Conservation (phyloP, 2,797 vertebrate species). For the Nothura maculosa region DNA sequence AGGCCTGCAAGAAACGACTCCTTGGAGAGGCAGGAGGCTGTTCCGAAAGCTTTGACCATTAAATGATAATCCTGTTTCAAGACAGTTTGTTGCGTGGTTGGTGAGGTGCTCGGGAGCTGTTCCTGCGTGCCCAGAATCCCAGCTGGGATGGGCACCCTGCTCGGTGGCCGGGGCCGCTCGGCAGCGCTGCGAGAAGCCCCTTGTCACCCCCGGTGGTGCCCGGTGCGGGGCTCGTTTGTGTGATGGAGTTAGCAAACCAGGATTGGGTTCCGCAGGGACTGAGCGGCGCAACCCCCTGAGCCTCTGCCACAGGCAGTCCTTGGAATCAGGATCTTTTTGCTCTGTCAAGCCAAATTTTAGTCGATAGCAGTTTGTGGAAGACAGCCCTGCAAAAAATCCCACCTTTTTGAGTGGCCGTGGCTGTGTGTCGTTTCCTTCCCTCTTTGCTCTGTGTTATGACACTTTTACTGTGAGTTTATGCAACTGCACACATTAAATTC, state of each 20-base stretch:
- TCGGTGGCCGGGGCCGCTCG: not conserved
- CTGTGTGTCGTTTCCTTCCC: not conserved
- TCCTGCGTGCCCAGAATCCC: not conserved
- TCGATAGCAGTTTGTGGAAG: not conserved
- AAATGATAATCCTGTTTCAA: rapidly evolving
- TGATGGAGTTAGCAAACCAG: not conserved
- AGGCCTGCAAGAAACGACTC: not conserved
- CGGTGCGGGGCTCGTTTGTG: too few relatives aligned
- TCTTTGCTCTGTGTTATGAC: not conserved
- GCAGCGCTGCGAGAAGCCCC: rapidly evolving
- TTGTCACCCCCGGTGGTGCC: not conserved
- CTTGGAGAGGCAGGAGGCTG: not conserved
- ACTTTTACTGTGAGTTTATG: not conserved
- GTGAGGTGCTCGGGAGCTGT: not conserved
- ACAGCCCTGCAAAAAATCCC: not conserved
- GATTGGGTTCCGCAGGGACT: not conserved
- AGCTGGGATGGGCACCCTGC: not conserved
- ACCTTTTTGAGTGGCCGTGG: not conserved
- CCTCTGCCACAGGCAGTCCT: rapidly evolving
- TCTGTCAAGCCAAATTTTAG: not conserved
- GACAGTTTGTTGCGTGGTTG: not conserved
- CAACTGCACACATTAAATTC: not conserved
- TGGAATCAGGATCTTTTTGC: not conserved
- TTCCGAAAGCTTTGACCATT: not conserved
- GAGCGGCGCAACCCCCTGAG: not conserved